phyloP scores from a whole-genome alignment of 2,797 vertebrate genomes.

The Sarcophilus harrisii region DNA sequence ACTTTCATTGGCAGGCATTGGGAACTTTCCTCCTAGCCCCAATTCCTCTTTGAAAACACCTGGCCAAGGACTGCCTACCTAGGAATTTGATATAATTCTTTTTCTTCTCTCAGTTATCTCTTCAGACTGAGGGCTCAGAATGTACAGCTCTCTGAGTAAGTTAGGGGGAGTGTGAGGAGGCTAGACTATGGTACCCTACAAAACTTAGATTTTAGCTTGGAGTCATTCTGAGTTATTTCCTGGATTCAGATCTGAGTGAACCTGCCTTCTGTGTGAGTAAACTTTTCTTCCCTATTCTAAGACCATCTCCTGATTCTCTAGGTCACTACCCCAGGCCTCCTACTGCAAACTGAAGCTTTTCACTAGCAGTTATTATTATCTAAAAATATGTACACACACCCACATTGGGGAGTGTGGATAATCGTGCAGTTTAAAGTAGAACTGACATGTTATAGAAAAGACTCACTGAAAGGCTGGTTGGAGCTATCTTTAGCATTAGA shows the following conservation, averaged over 20 bases:
- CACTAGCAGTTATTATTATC: neutral
- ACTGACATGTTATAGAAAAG: neutral
- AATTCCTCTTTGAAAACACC: neutral
- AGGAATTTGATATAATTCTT: neutral
- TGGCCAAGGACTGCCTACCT: neutral
- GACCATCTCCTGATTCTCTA: neutral
- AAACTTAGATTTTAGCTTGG: neutral
- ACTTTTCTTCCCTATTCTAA: neutral
- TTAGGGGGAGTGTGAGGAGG: too few species aligned
- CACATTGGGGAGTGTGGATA: constrained; percentile 53
- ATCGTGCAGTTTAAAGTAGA: constrained; percentile 60
- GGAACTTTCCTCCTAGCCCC: neutral
- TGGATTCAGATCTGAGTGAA: neutral
- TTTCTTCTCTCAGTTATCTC: neutral
- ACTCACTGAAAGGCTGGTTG: neutral
- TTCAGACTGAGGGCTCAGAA: neutral
- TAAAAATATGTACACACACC: constrained; percentile 33
- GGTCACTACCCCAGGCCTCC: neutral
- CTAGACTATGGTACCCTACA: neutral
- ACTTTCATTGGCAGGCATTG: neutral
- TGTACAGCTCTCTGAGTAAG: neutral
- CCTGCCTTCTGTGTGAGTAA: neutral
- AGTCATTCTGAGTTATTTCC: neutral
- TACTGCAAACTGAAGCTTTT: neutral
- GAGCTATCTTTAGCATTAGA: neutral